phyloP scores from a whole-genome alignment of 1,140 invertebrate genomes.

The Magallana gigas region DNA sequence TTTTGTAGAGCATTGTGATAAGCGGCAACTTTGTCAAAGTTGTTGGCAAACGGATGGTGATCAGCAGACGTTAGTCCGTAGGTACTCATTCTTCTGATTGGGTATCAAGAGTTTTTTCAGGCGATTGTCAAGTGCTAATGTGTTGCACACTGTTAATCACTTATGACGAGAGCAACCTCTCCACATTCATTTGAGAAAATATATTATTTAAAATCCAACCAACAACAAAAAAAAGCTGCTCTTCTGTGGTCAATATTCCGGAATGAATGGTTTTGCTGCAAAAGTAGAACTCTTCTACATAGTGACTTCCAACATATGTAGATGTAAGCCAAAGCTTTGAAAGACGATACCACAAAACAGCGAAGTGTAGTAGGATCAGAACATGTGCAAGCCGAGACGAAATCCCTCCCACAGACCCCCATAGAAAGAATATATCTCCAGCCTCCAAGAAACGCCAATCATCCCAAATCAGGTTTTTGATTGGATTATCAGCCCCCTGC shows the following conservation, averaged over 20 bases:
- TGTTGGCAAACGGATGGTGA: slow-evolving; percentile 59
- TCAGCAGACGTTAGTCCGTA: slow-evolving; percentile 53
- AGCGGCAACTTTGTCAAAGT: slow-evolving; percentile 70
- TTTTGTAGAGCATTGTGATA: slow-evolving; percentile 69
- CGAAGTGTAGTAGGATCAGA: slow-evolving; percentile 29
- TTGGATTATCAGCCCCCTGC: background rate
- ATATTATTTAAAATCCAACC: background rate
- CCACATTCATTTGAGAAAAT: slow-evolving; percentile 14
- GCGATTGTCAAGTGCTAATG: slow-evolving; percentile 28
- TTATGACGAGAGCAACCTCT: slow-evolving; percentile 41
- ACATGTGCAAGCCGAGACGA: slow-evolving; percentile 34
- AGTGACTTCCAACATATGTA: slow-evolving; percentile 33
- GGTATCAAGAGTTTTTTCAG: slow-evolving; percentile 28
- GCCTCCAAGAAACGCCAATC: background rate
- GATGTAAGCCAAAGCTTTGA: slow-evolving; percentile 50
- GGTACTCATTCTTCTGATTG: slow-evolving; percentile 59
- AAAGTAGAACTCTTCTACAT: slow-evolving; percentile 29
- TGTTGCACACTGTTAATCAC: slow-evolving; percentile 39
- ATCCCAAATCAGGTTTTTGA: background rate
- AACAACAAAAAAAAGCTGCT: background rate
- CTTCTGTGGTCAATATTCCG: slow-evolving; percentile 25
- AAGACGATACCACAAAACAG: slow-evolving; percentile 54
- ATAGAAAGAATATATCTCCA: slow-evolving; percentile 41
- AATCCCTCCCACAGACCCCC: slow-evolving; percentile 44
- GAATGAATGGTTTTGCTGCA: slow-evolving; percentile 40